phyloP scores from a whole-genome alignment of 2,888 invertebrate species.

The Polia nebulosa region DNA sequence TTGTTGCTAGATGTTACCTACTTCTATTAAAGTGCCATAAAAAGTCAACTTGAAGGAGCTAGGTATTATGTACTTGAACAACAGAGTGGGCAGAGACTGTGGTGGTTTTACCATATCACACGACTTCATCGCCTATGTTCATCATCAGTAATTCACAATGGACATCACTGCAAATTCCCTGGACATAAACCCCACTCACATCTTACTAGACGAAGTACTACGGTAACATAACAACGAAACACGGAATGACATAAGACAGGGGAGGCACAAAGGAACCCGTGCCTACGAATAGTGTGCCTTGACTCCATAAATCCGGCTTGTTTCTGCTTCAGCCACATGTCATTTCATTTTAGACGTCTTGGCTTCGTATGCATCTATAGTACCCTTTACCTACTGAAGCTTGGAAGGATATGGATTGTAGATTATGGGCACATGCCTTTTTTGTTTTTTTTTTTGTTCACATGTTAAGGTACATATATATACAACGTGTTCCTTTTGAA shows the following conservation, averaged over 20 bases:
- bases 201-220: constrained; percentile 27
- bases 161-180: not conserved
- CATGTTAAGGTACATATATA: too few species aligned
- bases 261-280: constrained; percentile 37
- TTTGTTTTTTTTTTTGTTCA: too few species aligned
- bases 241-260: constrained; percentile 21
- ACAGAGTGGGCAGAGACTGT: not conserved
- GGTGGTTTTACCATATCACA: not conserved
- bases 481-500: too few species aligned
- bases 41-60: too few species aligned
- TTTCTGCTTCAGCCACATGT: constrained; percentile 24
- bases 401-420: constrained; percentile 4
- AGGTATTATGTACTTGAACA: too few species aligned
- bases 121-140: not conserved
- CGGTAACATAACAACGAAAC: constrained; percentile 19
- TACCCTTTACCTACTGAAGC: not conserved
- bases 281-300: not conserved
- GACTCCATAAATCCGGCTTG: constrained; percentile 38
- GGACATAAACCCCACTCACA: constrained; percentile 8
- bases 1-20: too few species aligned
- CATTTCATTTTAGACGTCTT: constrained; percentile 48
- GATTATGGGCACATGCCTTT: too few species aligned
- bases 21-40: too few species aligned
- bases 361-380: constrained; percentile 8
- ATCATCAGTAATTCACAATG: constrained; percentile 39